Percentiles rank a stretch among this genome's conserved stretches.
Conservation (phyloP, 1,140 invertebrate genomes). For the Brachionus manjavacas region DNA sequence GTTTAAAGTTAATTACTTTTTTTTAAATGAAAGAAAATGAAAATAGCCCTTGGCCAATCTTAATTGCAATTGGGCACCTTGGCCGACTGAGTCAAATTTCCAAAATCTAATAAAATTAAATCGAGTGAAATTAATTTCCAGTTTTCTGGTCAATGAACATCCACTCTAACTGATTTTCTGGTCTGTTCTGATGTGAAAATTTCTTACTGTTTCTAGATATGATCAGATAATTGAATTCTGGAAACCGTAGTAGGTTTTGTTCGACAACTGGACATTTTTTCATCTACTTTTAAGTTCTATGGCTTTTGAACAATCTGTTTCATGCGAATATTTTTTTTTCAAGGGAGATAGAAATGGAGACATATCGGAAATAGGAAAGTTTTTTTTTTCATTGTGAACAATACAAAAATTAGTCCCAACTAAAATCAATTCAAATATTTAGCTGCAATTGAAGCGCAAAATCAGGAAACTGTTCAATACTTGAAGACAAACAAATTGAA, state of each 20-base stretch:
- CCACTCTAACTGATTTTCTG: neutral
- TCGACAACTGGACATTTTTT: neutral
- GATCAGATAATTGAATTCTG: neutral
- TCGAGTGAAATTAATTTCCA: neutral
- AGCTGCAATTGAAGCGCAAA: neutral
- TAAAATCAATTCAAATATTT: neutral
- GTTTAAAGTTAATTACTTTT: neutral
- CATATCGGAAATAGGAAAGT: neutral
- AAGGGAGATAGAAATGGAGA: neutral
- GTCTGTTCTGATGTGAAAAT: neutral
- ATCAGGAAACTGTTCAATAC: constrained; percentile 1
- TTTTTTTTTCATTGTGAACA: neutral
- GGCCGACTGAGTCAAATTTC: neutral
- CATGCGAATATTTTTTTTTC: neutral
- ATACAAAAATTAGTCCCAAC: neutral
- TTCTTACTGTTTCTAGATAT: neutral
- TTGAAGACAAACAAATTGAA: neutral
- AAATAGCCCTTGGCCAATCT: neutral
- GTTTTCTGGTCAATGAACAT: neutral
- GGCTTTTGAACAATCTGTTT: neutral
- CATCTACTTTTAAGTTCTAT: neutral
- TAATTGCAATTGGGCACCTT: neutral
- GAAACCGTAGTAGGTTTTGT: neutral
- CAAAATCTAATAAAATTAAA: neutral
- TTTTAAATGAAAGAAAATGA: neutral